These are phyloP conservation scores for Galerucella pusilla DNA, from an alignment of 2,888 invertebrate species.

Conservation along the genomic window DNA sequence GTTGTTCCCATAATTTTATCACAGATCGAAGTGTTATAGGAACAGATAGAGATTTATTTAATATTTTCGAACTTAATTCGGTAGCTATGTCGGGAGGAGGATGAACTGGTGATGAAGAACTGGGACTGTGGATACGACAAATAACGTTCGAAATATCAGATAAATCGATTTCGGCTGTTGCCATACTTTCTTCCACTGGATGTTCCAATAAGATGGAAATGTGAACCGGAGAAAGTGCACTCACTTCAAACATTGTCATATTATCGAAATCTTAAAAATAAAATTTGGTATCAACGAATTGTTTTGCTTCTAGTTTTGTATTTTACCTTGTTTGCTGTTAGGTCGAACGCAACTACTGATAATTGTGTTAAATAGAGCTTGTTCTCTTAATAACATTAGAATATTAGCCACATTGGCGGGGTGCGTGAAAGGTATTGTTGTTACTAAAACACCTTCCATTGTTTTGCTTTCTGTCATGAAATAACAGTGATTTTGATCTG, in stretches of 20 bases:
- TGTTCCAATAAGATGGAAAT: constrained; percentile 92
- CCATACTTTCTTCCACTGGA: constrained; percentile 91
- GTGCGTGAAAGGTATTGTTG: constrained; percentile 91
- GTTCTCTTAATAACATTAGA: constrained; percentile 85
- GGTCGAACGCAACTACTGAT: constrained; percentile 89
- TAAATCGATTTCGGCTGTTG: constrained; percentile 90
- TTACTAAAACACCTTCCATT: constrained; percentile 80
- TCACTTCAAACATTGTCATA: constrained; percentile 91
- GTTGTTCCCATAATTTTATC: constrained; percentile 86
- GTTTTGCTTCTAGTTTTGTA: constrained; percentile 13
- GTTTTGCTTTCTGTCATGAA: constrained; percentile 87
- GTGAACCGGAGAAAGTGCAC: constrained; percentile 89
- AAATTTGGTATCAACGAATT: constrained; percentile 7
- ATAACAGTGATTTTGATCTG: constrained; percentile 94
- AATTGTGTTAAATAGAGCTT: constrained; percentile 91
- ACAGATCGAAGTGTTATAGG: constrained; percentile 80
- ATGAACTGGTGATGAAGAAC: constrained; percentile 60
- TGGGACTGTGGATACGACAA: constrained; percentile 79
- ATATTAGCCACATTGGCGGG: constrained; percentile 92
- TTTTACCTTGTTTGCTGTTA: constrained; percentile 79
- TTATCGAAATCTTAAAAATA: constrained; percentile 73
- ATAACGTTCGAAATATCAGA: constrained; percentile 82
- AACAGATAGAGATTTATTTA: constrained; percentile 78
- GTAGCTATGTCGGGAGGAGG: constrained; percentile 65
- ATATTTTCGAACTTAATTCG: constrained; percentile 73